Evolutionary conservation across 2,797 vertebrate genomes (phyloP).

Genomic region (Pyrocephalus nanus): DNA sequence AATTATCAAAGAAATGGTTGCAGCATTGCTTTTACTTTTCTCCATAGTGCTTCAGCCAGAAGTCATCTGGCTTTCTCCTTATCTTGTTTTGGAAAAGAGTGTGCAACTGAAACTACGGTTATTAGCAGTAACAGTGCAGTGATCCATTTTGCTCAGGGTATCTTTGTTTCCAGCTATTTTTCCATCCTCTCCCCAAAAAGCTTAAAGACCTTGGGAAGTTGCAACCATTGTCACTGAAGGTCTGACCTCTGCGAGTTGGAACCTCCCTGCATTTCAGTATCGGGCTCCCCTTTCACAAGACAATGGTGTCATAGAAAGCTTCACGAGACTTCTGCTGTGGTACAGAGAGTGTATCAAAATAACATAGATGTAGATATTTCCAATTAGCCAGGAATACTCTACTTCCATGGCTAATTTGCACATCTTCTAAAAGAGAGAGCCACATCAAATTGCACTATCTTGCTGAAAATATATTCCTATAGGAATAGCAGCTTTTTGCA

Average conservation of each 20-base stretch:
- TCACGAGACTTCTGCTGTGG: not conserved
- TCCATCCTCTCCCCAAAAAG: not conserved
- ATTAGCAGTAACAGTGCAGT: not conserved
- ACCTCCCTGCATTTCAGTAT: not conserved
- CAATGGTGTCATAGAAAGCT: not conserved
- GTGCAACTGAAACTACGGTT: not conserved
- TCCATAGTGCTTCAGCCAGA: not conserved
- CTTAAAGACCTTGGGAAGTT: not conserved
- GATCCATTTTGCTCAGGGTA: not conserved
- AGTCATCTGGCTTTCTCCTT: not conserved
- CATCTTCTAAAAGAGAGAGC: not conserved
- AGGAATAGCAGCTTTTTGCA: not conserved
- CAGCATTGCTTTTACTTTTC: not conserved
- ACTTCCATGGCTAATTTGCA: not conserved
- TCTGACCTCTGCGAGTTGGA: not conserved
- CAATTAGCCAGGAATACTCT: not conserved
- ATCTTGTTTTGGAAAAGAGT: not conserved
- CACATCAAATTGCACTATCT: not conserved
- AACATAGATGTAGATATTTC: not conserved
- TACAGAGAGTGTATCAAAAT: not conserved
- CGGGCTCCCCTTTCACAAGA: not conserved
- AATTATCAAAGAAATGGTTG: not conserved
- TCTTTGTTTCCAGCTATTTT: not conserved
- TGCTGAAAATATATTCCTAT: not conserved
- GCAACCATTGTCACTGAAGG: not conserved